Base-by-base conservation (phyloP, 2,797 vertebrate genomes). In the Aeoliscus strigatus region DNA sequence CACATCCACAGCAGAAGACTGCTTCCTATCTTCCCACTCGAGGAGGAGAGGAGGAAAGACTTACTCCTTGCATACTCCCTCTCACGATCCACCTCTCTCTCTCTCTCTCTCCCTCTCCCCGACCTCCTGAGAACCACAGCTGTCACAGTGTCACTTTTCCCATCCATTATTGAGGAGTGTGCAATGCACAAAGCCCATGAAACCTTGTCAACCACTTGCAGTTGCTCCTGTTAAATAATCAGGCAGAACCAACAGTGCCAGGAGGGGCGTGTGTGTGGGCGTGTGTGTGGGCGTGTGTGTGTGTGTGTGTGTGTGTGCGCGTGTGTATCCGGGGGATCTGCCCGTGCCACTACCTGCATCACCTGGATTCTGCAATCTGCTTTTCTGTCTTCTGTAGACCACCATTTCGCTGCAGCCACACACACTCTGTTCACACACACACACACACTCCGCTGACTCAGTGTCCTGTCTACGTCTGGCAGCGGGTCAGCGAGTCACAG, bases 101-200 rank as follows among this genome's bases (percentile, higher is more conserved):
- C 62, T 56, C 59, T 66, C 57, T 9, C 60, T 64, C 39, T 27
- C 44, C 35, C 33, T 25, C 27, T 30, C 39, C 40, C 37, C 39
- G 40, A 70, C 75, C 77, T 75, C 77, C 66, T 47, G 80, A 81
- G 77, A 81, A 72, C 79, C 77, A 73, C 81, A 86, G 80, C 83
- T 83, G 82, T 84, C 83, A 81, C 74, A 70, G 77, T 82, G 75
- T 80, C 84, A 80, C 81, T 81, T 80, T 74, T 54, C 74, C 76
- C 66, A 80, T 83, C 77, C 70, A 83, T 83, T 85, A 82, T 83
- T 80, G 80, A 83, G 73, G 75, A 73, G 69, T 70, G 73, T 60
- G 66, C 67, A 56, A 69, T 56, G 77, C 75, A 83, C 81, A 81
- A 79, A 82, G 76, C 79, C 77, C 68, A 78, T 66, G 79, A 75